Evolutionary conservation across 2,797 vertebrate genomes (phyloP).

Genomic region (Dendrocincla fuliginosa): DNA sequence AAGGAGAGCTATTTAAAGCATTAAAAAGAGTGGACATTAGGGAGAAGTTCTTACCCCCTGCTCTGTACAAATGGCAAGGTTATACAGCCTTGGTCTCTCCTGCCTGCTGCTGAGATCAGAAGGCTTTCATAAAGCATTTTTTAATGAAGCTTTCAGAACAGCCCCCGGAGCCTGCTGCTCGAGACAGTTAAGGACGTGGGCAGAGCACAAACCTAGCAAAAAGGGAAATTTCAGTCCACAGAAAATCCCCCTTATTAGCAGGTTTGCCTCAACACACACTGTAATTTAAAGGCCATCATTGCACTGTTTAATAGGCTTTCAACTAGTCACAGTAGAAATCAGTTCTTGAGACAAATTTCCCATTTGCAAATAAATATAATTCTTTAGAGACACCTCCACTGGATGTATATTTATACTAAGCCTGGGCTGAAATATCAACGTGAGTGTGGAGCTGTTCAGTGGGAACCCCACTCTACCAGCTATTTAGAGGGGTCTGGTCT

Average conservation of each 20-base stretch:
- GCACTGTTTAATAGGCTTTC: neutral
- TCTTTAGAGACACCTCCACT: neutral
- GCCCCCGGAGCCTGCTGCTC: neutral
- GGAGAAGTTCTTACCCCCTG: neutral
- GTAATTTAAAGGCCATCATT: neutral
- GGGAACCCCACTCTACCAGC: neutral
- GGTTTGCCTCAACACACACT: neutral
- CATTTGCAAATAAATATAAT: neutral
- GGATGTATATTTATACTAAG: neutral
- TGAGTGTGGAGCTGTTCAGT: neutral
- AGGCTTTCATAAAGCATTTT: conserved; percentile 10
- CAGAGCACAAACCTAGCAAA: neutral
- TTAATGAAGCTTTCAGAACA: conserved; percentile 32
- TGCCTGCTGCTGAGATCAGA: neutral
- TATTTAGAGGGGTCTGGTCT: neutral
- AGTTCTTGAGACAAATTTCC: neutral
- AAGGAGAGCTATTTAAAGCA: conserved; percentile 45
- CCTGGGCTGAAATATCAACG: neutral
- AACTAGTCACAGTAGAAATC: neutral
- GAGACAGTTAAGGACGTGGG: neutral
- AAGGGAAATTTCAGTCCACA: neutral
- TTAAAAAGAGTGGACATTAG: neutral
- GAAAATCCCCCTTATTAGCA: conserved; percentile 10
- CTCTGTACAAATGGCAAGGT: neutral
- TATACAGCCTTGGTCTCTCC: neutral